Evolutionary conservation across 1,140 invertebrate genomes (phyloP), one percentile per base, ranked within the genome.

Genomic region (Caligus rogercresseyi): DNA sequence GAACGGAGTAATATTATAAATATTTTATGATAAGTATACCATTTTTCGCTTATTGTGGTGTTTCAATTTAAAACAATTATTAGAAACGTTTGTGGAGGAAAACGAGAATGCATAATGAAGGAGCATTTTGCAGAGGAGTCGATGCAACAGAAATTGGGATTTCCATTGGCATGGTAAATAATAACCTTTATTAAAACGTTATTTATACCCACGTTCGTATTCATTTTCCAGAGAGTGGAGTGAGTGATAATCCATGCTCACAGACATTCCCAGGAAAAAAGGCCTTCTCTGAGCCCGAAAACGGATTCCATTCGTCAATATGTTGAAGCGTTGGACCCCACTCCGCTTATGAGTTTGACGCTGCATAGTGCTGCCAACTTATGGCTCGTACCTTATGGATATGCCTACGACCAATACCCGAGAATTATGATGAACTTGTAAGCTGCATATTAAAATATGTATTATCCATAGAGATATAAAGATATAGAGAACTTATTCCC

Each of bases 231-330:
- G 57, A 60, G 16, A 26, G 14, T 53, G 24, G 57, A 18, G 67
- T 65, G 60, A 59, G 54, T 78, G 77, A 13, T 53, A 25, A 52
- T 24, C 66, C 76, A 74, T 68, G 52, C 65, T 68, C 25, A 72
- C 77, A 69, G 43, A 68, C 66, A 18, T 58, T 73, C 75, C 64
- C 78, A 64, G 76, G 76, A 25, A 72, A 71, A 72, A 65, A 70
- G 11, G 26, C 73, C 3, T 71, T 72, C 58, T 74, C 73, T 0
- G 73, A 74, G 64, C 68, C 65, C 1, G 73, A 74, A 64, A 70
- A 66, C 11, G 31, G 63, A 43, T 43, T 7, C 31, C n/a, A 43
- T 43, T 43, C 31, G 31, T 43, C 31, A 43, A 43, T 43, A 43
- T 43, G 25, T 26, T 13, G 54, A 57, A 13, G 18, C 54, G 1